phyloP scores from a whole-genome alignment of 2,888 invertebrate species.

The Heliconius ismenius region DNA sequence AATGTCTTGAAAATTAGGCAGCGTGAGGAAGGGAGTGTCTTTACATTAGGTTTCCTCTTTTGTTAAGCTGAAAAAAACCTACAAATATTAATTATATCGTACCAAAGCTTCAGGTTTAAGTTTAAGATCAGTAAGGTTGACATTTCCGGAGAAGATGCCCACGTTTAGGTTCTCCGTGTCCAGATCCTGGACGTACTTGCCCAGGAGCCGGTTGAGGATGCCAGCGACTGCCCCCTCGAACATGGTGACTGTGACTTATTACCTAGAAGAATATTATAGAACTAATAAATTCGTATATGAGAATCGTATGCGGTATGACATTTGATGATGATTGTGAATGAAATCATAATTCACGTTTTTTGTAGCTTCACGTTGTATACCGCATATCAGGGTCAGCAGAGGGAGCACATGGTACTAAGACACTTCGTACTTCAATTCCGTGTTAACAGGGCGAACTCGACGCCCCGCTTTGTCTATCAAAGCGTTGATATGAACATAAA shows the following conservation, averaged over 20 bases:
- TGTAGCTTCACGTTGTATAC: not conserved
- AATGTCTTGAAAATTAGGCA: not conserved
- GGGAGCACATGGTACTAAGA: too few relatives aligned
- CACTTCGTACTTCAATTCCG: too few relatives aligned
- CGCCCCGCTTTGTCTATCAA: not conserved
- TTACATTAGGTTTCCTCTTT: not conserved
- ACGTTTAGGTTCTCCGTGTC: conserved; percentile 92
- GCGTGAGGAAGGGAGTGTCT: not conserved
- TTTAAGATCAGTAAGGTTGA: conserved; percentile 88
- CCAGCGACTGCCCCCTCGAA: conserved; percentile 91
- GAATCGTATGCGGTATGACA: not conserved
- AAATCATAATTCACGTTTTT: not conserved
- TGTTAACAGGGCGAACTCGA: not conserved
- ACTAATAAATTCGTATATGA: not conserved
- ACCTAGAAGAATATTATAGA: conserved; percentile 20
- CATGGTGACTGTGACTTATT: conserved; percentile 73
- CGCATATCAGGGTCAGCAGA: too few relatives aligned
- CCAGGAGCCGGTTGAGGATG: conserved; percentile 89
- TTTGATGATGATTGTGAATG: not conserved
- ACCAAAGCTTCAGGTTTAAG: conserved; percentile 92
- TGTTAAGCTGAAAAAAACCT: too few relatives aligned
- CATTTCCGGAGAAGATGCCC: conserved; percentile 91
- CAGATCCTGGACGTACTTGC: conserved; percentile 90
- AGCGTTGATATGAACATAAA: not conserved
- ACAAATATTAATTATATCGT: conserved; percentile 53